Percentiles rank a stretch among this genome's conserved stretches.
Conservation (phyloP, 53 echinoderm and acorn worm species). For the Apostichopus leukothele region DNA sequence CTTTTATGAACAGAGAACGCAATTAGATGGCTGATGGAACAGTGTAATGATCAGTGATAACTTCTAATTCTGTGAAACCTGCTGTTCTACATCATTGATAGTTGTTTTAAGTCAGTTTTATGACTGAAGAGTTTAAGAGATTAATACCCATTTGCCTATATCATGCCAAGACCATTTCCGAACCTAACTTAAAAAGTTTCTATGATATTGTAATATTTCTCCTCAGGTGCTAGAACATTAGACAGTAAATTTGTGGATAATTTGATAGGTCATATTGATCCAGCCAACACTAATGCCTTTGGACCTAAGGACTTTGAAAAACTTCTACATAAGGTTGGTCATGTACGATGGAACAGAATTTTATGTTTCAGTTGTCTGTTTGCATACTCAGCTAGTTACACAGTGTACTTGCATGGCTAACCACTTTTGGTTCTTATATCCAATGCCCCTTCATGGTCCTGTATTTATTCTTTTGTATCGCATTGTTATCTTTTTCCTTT, state of each 20-base stretch:
- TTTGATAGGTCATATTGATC: slow-evolving; percentile 80
- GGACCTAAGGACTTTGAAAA: slow-evolving; percentile 76
- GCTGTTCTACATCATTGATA: too few relatives aligned
- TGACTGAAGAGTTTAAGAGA: too few relatives aligned
- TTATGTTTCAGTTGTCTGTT: not conserved
- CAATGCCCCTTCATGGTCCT: not conserved
- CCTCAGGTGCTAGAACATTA: slow-evolving; percentile 16
- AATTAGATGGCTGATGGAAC: too few relatives aligned
- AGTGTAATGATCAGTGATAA: too few relatives aligned
- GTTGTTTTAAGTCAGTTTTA: too few relatives aligned
- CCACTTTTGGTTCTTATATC: not conserved
- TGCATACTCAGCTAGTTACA: not conserved
- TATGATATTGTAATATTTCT: not conserved
- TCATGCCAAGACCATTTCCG: too few relatives aligned
- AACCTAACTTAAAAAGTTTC: too few relatives aligned
- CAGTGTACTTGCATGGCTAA: not conserved
- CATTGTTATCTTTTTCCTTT: too few relatives aligned
- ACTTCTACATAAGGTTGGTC: slow-evolving; percentile 38
- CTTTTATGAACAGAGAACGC: too few relatives aligned
- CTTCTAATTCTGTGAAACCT: too few relatives aligned
- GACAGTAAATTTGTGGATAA: slow-evolving; percentile 73
- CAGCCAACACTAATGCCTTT: slow-evolving; percentile 69
- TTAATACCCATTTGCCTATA: too few relatives aligned
- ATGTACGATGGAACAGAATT: not conserved
- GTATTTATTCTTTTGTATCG: not conserved